Evolutionary conservation across 2,113 vertebrate species (phyloP).

Genomic region (Cheirogaleus medius): DNA sequence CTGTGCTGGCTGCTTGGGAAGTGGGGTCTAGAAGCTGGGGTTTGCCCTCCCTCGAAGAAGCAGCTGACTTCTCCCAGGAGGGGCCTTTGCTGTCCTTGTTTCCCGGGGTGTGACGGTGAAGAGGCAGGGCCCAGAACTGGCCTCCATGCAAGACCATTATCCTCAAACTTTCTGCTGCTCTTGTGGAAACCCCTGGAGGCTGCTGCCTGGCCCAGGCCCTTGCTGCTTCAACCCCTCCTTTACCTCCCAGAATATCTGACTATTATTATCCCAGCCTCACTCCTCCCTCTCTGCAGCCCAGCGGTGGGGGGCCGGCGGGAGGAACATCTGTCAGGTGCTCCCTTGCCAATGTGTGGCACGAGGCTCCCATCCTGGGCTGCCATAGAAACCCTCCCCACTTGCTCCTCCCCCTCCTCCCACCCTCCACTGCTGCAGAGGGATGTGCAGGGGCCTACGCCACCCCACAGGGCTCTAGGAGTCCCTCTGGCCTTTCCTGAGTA

Average conservation of each 20-base stretch:
- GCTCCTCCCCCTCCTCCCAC: neutral
- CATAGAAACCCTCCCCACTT: neutral
- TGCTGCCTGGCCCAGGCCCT: neutral
- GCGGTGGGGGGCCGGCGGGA: neutral
- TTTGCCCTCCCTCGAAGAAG: neutral
- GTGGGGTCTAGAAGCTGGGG: neutral
- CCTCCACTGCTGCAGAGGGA: neutral
- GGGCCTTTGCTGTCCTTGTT: neutral
- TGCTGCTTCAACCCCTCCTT: neutral
- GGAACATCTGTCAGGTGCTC: neutral
- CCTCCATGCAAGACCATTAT: neutral
- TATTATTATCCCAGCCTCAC: neutral
- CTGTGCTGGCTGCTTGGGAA: neutral
- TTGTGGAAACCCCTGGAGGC: neutral
- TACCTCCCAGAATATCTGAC: neutral
- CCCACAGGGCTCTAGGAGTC: too few species aligned
- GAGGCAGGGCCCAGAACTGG: neutral
- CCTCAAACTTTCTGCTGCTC: neutral
- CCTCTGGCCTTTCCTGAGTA: neutral
- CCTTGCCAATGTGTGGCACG: neutral
- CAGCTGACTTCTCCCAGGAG: neutral
- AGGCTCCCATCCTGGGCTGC: neutral
- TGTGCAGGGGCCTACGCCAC: fast-evolving
- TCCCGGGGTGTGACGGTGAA: neutral
- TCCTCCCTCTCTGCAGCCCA: neutral